Evolutionary conservation across 2,797 vertebrate genomes (phyloP), one percentile per base, ranked within the genome.

Genomic region (Gymnocypris eckloni): DNA sequence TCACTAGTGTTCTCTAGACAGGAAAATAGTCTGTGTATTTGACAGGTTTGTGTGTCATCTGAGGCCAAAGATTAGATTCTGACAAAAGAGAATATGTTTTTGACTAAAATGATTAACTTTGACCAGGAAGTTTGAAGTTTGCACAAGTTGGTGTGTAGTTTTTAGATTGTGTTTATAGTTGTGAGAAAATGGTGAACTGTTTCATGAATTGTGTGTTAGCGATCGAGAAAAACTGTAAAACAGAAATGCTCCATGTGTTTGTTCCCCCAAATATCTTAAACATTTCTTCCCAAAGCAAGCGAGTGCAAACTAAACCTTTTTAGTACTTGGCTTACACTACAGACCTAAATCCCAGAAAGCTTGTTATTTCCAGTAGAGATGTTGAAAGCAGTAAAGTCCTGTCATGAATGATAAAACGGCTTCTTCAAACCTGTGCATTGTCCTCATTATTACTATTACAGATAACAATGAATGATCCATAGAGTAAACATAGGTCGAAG

Each of bases 341-440:
- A 79, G n/a, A 48, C 15, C 77, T 66, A 45, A 79, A 45, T 79
- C 59, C 59, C 39, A 45, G 41, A 66, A 79, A 64, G 41, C 39
- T 79, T 66, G 77, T 64, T 4, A 79, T 79, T 45, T 66, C 59
- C 10, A 1, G 77, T 64, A 20, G 59, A 80, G 43, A 80, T 48
- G 25, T 79, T 66, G 16, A 22, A 43, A 61, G 22, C 66, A 11
- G 66, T 70, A 39, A 56, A 56, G 33, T 41, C 37, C 52, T 48
- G 56, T 22, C 61, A 54, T 45, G 50, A 70, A 70, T 70, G 16
- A 78, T 79, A 45, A 84, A 70, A 25, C 4, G 8, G 48, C 11
- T 70, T 56, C n/a, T 70, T 43, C 1, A 70, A 84, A 28, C 16
- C 0, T 56, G 41, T 66, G 16, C 43, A 48, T 80, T 52, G 25